Base-by-base conservation (phyloP, 2,797 vertebrate species). In the Loris lydekkerianus region DNA sequence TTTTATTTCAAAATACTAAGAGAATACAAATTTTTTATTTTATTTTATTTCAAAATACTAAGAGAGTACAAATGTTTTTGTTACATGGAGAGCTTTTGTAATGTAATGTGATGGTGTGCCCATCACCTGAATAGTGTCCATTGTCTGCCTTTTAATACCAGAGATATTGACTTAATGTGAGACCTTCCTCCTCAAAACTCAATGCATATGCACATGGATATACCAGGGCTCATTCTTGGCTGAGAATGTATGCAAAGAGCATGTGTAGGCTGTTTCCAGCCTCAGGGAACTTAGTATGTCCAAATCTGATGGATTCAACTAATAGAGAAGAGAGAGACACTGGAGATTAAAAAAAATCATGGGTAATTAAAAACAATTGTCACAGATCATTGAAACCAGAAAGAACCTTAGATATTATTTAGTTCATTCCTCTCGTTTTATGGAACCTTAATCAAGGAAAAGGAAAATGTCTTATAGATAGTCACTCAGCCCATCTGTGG, bases 301-400 rank as follows among this genome's bases (percentile, higher is more conserved):
- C 7, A 70, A n/a, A 85, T 67, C 34, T 78, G 46, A 56, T 91
- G 2, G 25, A 4, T 88, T 95, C 69, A 3, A 69, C 2, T 88
- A 63, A 84, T 21, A 27, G 14, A 6, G 53, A 13, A 83, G 15
- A 93, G n/a, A 82, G 20, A 96, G 63, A 89, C 40, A 89, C 40
- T 63, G 27, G 53, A 93, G 1, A 21, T 89, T 34, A 87, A 86
- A 91, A 93, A 23, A 91, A 65, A 43, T 43, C 23, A 75, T 80
- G 6, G 7, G 17, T 29, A 75, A 60, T 95, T 89, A 67, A 73
- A 78, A 88, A 25, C 14, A 73, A 83, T 86, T 49, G 6, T 84
- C 46, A 89, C 23, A 90, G 37, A 67, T 14, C n/a, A 23, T 65
- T 83, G 87, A 86, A 93, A 75, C 3, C 80, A 86, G 67, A 93